Base-by-base conservation (phyloP, 1,140 invertebrate species). In the Latrodectus geometricus region DNA sequence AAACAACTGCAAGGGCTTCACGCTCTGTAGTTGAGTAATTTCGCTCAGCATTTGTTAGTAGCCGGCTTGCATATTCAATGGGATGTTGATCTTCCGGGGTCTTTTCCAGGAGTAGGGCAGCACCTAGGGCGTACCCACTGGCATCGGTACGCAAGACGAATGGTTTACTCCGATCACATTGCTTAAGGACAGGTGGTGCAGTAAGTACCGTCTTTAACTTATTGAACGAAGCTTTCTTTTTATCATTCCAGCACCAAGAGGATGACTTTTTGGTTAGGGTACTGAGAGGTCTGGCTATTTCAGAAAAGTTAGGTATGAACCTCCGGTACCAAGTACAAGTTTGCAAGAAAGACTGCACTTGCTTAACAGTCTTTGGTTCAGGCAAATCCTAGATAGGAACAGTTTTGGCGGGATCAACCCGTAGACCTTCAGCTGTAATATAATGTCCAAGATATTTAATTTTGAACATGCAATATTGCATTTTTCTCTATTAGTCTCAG, bases 1-100 rank as follows among this genome's bases (percentile, higher is more conserved):
- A 54, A 11, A 76, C 5, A 54, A 76, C 74, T 21, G 74, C 50
- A n/a, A 76, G n/a, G 74, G n/a, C 74, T 76, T 76, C 48, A 4
- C 21, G 15, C 23, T 76, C 49, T 54, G 21, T 54, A 35, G 50
- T 76, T 17, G 74, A 56, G 4, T 76, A 76, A 20, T 35, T 76
- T 76, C 74, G 14, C 21, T 76, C 74, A n/a, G 74, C 17, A 11
- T 8, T 54, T 48, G 50, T 23, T 8, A 76, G 74, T 49, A 76
- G 21, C 0, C 50, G 15, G 20, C 74, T 76, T 11, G 54, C 50
- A 76, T 76, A 76, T 76, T 76, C 74, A n/a, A 74, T 74, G 5
- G 72, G 74, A 35, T 76, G 74, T 35, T 35, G 35, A 54, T 76
- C 49, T 21, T 54, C 50, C 5, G 5, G 21, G 12, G 5, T 72